Conservation (phyloP, 2,113 vertebrate species). For the Carassius auratus region DNA sequence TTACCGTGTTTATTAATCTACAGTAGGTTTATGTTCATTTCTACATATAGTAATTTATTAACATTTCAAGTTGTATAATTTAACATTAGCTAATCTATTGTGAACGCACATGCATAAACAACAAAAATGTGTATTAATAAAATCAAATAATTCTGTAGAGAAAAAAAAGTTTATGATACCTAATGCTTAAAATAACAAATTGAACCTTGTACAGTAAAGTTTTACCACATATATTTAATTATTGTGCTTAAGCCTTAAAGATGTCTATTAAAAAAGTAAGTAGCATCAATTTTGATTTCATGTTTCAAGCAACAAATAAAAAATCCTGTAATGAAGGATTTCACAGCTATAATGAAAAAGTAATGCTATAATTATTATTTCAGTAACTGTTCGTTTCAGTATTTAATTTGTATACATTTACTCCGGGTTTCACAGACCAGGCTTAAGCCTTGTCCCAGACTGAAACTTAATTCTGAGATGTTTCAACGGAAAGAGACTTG, state of each 20-base stretch:
- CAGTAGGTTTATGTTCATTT: no score
- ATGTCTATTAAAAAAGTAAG: not conserved
- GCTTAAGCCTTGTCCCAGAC: no score
- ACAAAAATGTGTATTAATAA: no score
- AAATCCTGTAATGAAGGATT: not conserved
- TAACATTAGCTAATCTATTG: no score
- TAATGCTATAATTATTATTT: not conserved
- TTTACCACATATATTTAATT: no score
- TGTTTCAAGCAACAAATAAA: not conserved
- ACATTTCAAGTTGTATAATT: no score
- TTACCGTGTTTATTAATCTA: no score
- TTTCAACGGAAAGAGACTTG: no score
- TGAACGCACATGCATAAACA: no score
- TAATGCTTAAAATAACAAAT: not conserved
- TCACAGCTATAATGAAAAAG: not conserved
- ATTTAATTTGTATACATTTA: not conserved
- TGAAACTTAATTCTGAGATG: no score
- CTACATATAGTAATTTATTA: no score
- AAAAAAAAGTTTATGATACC: not conserved
- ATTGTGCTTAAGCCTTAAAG: not conserved
- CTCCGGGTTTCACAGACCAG: no score
- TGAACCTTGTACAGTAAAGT: not conserved
- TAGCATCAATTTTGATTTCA: not conserved
- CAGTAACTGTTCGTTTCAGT: not conserved
- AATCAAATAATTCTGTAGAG: not conserved